These are phyloP conservation scores for Silurus aristotelis DNA, from an alignment of 2,797 vertebrate genomes.

Conservation along the genomic window DNA sequence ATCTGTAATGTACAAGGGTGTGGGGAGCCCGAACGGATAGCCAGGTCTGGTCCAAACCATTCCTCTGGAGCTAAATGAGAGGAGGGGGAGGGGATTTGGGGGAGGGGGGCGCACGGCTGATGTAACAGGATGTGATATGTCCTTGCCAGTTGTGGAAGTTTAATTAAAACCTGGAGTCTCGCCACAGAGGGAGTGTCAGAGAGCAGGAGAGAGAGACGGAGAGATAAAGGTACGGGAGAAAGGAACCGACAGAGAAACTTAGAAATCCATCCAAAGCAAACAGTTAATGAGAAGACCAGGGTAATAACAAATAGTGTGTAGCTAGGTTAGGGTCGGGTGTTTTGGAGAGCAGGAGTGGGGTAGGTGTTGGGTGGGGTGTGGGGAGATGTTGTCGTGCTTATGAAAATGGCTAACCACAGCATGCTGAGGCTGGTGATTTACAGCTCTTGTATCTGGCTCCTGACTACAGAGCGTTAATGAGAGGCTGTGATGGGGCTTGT, in stretches of 20 bases:
- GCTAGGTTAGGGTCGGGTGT: slow-evolving; percentile 9
- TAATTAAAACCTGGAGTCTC: slow-evolving; percentile 51
- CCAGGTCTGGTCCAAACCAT: slow-evolving; percentile 15
- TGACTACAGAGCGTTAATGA: slow-evolving; percentile 56
- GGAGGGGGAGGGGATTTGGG: background rate
- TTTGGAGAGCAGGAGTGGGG: background rate
- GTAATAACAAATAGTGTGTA: slow-evolving; percentile 20
- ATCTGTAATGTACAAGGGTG: slow-evolving; percentile 36
- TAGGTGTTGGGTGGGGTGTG: background rate
- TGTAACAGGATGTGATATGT: slow-evolving; percentile 55
- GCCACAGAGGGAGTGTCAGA: slow-evolving; percentile 35
- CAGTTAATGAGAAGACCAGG: slow-evolving; percentile 38
- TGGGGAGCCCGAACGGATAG: background rate
- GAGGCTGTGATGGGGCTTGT: slow-evolving; percentile 58
- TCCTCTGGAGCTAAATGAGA: slow-evolving; percentile 31
- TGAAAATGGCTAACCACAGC: slow-evolving; percentile 40
- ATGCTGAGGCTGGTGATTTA: slow-evolving; percentile 55
- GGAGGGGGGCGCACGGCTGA: slow-evolving; percentile 35
- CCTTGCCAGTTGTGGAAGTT: slow-evolving; percentile 58
- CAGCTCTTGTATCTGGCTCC: slow-evolving; percentile 47
- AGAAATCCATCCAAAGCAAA: slow-evolving; percentile 42
- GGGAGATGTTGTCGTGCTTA: slow-evolving; percentile 18
- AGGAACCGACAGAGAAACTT: background rate
- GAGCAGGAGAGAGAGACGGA: slow-evolving; percentile 12
- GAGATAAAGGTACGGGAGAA: slow-evolving; percentile 6